Conservation (phyloP, 2,113 vertebrate species). For the Cynoglossus semilaevis region DNA sequence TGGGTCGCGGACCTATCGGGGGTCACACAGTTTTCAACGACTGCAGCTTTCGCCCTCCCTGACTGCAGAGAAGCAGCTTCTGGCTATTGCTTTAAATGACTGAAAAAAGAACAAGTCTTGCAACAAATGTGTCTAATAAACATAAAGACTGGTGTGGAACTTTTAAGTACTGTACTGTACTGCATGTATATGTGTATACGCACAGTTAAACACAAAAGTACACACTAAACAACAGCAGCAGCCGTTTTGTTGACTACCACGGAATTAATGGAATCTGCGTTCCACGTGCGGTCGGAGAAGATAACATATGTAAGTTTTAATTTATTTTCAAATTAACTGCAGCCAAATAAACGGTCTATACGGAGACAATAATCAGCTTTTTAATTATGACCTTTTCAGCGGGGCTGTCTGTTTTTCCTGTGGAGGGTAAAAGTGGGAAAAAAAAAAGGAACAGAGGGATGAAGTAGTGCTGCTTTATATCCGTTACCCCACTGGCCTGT, state of each 20-base stretch:
- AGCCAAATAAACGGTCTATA: slow-evolving; percentile 40
- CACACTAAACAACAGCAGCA: slow-evolving; percentile 1
- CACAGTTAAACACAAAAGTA: not conserved
- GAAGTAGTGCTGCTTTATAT: slow-evolving; percentile 50
- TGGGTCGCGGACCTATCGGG: too few species aligned
- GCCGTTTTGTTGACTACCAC: not conserved
- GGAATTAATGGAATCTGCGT: slow-evolving; percentile 22
- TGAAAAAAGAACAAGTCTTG: too few species aligned
- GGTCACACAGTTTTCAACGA: too few species aligned
- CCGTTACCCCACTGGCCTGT: slow-evolving; percentile 49
- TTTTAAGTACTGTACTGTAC: too few species aligned
- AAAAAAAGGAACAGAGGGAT: slow-evolving; percentile 13
- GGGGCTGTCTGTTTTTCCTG: not conserved
- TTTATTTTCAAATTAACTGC: slow-evolving; percentile 48
- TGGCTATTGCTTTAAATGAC: too few species aligned
- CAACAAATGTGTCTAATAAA: too few species aligned
- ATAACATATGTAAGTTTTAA: slow-evolving; percentile 34
- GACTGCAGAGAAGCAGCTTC: too few species aligned
- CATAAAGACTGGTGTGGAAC: too few species aligned
- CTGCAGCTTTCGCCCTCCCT: too few species aligned
- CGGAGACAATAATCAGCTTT: slow-evolving; percentile 36
- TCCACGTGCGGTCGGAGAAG: slow-evolving; percentile 6
- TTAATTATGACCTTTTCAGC: slow-evolving; percentile 48
- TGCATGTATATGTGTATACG: not conserved
- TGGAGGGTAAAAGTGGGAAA: slow-evolving; percentile 16